phyloP scores from a whole-genome alignment of 2,888 invertebrate genomes.

The Prionchulus punctatus region DNA sequence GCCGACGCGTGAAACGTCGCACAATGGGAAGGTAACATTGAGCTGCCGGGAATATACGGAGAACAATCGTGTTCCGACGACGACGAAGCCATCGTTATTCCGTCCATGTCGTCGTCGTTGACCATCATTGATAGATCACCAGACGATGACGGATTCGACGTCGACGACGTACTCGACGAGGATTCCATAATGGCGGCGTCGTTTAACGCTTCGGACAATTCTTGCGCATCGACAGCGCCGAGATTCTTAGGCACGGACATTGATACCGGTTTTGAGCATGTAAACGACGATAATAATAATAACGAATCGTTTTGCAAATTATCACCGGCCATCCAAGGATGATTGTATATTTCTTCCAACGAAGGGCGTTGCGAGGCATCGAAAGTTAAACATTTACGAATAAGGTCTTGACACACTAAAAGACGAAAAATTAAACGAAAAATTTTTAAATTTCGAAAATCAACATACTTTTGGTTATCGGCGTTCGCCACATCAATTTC shows the following conservation, averaged over 20 bases:
- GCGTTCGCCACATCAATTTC: constrained; percentile 23
- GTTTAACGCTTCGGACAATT: not conserved
- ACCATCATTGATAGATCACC: too few species aligned
- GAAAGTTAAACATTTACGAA: constrained; percentile 40
- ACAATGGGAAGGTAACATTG: too few species aligned
- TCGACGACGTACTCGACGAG: not conserved
- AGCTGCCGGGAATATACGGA: too few species aligned
- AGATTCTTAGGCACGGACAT: not conserved
- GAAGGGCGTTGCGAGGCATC: constrained; percentile 39
- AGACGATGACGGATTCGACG: not conserved
- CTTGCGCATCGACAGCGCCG: not conserved
- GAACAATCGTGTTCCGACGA: too few species aligned
- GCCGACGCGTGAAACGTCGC: too few species aligned
- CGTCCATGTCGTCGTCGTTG: too few species aligned
- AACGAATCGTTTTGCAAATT: too few species aligned
- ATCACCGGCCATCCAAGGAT: constrained; percentile 39
- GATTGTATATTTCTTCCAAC: constrained; percentile 40
- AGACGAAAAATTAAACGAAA: constrained; percentile 12
- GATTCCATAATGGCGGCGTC: not conserved
- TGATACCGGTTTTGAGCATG: not conserved
- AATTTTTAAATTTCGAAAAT: not conserved
- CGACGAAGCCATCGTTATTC: too few species aligned
- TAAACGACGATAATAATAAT: too few species aligned
- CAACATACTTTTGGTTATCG: constrained; percentile 12
- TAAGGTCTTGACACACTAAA: constrained; percentile 42